phyloP scores from a whole-genome alignment of 1,140 invertebrate genomes.

The Agrilus planipennis region DNA sequence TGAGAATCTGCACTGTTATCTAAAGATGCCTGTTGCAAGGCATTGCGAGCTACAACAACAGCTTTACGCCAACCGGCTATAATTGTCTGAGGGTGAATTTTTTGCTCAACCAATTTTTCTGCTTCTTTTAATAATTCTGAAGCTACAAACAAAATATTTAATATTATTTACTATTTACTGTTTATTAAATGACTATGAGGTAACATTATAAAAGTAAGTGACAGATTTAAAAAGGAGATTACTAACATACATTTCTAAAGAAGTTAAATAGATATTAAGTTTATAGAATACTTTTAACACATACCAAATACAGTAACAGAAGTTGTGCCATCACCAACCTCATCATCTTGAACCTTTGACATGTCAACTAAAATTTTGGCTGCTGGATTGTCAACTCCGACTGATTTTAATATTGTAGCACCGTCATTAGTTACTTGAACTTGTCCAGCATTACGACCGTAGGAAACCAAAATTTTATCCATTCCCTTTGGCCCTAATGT shows the following conservation, averaged over 20 bases:
- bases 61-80: slow-evolving; percentile 91
- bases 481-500: slow-evolving; percentile 99
- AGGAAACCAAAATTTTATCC: slow-evolving; percentile 96
- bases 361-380: slow-evolving; percentile 98
- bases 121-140: slow-evolving; percentile 92
- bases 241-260: no score
- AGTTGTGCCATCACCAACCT: slow-evolving; percentile 99
- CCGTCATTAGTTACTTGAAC: slow-evolving; percentile 99
- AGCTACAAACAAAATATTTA: slow-evolving; percentile 40
- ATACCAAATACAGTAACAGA: slow-evolving; percentile 89
- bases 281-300: slow-evolving; percentile 2
- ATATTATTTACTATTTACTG: not conserved
- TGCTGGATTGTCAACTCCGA: slow-evolving; percentile 98
- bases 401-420: slow-evolving; percentile 92
- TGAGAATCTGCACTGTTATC: slow-evolving; percentile 73
- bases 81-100: slow-evolving; percentile 97
- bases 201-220: no score
- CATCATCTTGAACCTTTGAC: slow-evolving; percentile 97
- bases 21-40: slow-evolving; percentile 61
- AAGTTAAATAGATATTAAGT: not conserved
- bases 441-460: slow-evolving; percentile 66
- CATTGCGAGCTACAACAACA: slow-evolving; percentile 67
- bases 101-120: slow-evolving; percentile 85
- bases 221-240: no score
- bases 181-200: no score